Evolutionary conservation across 1,140 invertebrate genomes (phyloP), one percentile per base, ranked within the genome.

Genomic region (Thalassaphorura encarpata): DNA sequence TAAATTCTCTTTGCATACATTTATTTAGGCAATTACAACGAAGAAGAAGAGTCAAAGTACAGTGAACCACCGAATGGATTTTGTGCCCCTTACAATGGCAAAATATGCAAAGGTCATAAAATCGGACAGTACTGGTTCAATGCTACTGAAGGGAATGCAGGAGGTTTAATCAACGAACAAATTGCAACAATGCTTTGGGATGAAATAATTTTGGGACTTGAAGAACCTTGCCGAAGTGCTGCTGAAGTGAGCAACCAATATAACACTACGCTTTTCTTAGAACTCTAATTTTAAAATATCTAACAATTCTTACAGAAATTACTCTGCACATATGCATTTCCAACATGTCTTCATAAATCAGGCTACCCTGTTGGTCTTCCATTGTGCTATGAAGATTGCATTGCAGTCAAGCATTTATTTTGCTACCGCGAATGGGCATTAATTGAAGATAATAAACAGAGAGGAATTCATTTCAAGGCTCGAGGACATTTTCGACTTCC

Each of bases 351-450:
- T 39, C 69, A 82, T 63, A 77, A 78, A 62, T 77, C 79, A 52
- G 73, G 71, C 15, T 63, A 61, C 41, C 66, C 76, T 41, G 66
- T 71, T 16, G 72, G 71, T 26, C 71, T 89, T 54, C 85, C 87
- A 18, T 70, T 91, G 13, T 95, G 85, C 75, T 89, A 87, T 64
- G 89, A 96, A 77, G 90, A 94, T 68, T 96, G 93, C 69, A 80
- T 88, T 66, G 91, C 89, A 26, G 85, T 93, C 4, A 82, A 83
- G 67, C 80, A 89, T 67, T 79, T 89, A 61, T 88, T 94, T 71
- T 97, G 92, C 73, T 91, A 89, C 69, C 87, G 86, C 67, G 85
- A 94, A 67, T 95, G 91, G 91, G 82, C 85, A 18, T 70, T 89
- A 28, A 83, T 94, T 54, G 87, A 93, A 72, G 87, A 89, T 64